Base-by-base conservation (phyloP, 2,113 vertebrate species). In the Ariopsis seemanni region DNA sequence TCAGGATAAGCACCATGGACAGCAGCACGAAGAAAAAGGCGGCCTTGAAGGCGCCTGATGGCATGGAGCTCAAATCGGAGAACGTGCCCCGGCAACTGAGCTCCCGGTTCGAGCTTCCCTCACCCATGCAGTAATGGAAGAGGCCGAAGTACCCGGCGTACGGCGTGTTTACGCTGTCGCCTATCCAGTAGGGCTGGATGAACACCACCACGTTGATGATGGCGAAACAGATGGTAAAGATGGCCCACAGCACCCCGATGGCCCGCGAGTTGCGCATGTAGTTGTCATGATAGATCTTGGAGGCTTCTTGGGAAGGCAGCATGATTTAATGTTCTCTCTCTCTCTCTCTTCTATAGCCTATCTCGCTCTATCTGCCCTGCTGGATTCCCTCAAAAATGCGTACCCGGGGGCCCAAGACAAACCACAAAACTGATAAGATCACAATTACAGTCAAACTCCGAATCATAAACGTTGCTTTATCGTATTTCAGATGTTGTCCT, bases 181-280 rank as follows among this genome's bases (percentile, higher is more conserved):
- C 97, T 91, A 97, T 95, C 97, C 97, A 97, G 95, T 97, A 97
- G 90, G 97, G 96, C 93, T 97, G 97, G 88, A 97, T 96, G 95
- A 97, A 97, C 92, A 96, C 95, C 94, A 97, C 97, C 94, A 97
- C 97, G 93, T 97, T 97, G 93, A 97, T 96, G 94, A 97, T 97
- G 94, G 97, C 96, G 94, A 97, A 96, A 95, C 96, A 97, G 93
- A 97, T 97, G 94, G 97, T 97, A 92, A 97, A 97, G 92, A 97
- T 97, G 93, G 97, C 97, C 97, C 97, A 97, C 69, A 97, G 94
- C 90, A 97, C 96, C 85, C 96, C 96, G 91, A 96, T 96, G 93
- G 96, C 95, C 92, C 96, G 93, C 90, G 96, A 96, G 94, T 96
- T 96, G 92, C 96, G 95, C 96, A 96, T 95, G 92, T 96, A 96